A percentile compares a stretch with the other conserved stretches of the same genome.
Evolutionary conservation across 2,797 vertebrate species (phyloP).

Genomic region (Rhadinocentrus ornatus): DNA sequence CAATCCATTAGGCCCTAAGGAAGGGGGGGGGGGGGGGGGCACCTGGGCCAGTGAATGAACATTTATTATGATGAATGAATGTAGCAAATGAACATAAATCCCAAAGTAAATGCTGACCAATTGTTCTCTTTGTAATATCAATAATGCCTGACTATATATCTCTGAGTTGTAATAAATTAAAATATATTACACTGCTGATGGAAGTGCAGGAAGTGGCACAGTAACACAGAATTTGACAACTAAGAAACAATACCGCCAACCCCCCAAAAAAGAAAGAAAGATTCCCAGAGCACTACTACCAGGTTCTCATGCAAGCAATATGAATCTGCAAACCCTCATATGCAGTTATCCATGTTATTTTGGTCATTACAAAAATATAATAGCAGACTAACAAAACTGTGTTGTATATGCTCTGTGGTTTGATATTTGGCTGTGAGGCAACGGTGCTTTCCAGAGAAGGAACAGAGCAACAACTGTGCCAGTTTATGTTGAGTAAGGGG

Average conservation of each 20-base stretch:
- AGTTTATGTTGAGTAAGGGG: slow-evolving; percentile 70
- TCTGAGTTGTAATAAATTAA: slow-evolving; percentile 7
- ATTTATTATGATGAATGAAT: slow-evolving; percentile 56
- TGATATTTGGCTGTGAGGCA: slow-evolving; percentile 51
- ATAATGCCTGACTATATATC: slow-evolving; percentile 12
- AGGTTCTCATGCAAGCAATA: slow-evolving; percentile 14
- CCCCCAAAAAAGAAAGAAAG: neutral
- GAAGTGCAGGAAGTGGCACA: slow-evolving; percentile 6
- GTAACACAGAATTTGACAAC: slow-evolving; percentile 13
- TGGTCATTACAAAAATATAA: slow-evolving; percentile 14
- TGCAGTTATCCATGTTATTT: slow-evolving; percentile 18
- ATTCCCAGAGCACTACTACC: neutral
- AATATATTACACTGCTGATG: neutral
- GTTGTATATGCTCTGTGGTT: slow-evolving; percentile 13
- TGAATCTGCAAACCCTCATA: slow-evolving; percentile 16
- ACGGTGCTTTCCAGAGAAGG: slow-evolving; percentile 34
- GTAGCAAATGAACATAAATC: slow-evolving; percentile 55
- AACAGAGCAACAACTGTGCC: slow-evolving; percentile 61
- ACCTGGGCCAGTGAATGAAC: slow-evolving; percentile 25
- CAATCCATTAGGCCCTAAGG: slow-evolving; percentile 55
- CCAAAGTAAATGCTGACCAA: slow-evolving; percentile 40
- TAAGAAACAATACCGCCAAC: neutral
- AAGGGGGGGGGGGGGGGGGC: slow-evolving; percentile 35
- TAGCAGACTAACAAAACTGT: slow-evolving; percentile 38
- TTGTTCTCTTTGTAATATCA: slow-evolving; percentile 50